These are phyloP conservation scores for Sarcophaga peregrina DNA, from an alignment of 1,140 invertebrate genomes.

Conservation along the genomic window DNA sequence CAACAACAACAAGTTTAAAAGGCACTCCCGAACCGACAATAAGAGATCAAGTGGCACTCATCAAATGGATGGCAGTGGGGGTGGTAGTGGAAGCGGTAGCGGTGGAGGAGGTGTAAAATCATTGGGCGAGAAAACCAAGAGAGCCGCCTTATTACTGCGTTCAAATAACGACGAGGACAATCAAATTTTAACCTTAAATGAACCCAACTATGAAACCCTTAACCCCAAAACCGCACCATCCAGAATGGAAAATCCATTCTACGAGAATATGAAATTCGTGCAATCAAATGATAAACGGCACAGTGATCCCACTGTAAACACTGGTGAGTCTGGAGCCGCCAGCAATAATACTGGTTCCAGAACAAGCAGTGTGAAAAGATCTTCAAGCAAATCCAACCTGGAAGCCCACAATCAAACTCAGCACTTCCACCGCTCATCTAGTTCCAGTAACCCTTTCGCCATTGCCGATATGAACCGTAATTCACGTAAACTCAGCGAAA, in stretches of 20 bases:
- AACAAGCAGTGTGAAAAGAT: not conserved
- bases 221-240: slow-evolving; percentile 53
- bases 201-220: slow-evolving; percentile 63
- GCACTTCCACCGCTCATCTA: slow-evolving; percentile 48
- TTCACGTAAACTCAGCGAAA: slow-evolving; percentile 53
- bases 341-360: not conserved
- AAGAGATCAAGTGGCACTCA: slow-evolving; percentile 10
- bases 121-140: slow-evolving; percentile 51
- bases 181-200: slow-evolving; percentile 62
- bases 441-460: slow-evolving; percentile 62
- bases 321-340: not conserved
- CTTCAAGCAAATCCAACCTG: slow-evolving; percentile 31
- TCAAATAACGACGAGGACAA: slow-evolving; percentile 60
- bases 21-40: slow-evolving; percentile 32
- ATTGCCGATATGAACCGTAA: slow-evolving; percentile 51
- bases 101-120: slow-evolving; percentile 27
- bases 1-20: slow-evolving; percentile 44
- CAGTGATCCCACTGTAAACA: slow-evolving; percentile 10
- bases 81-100: slow-evolving; percentile 47
- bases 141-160: slow-evolving; percentile 57
- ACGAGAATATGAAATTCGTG: slow-evolving; percentile 58
- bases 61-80: slow-evolving; percentile 44
- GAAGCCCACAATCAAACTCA: slow-evolving; percentile 17
- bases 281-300: slow-evolving; percentile 43
- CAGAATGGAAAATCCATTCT: slow-evolving; percentile 47